Evolutionary conservation across 2,113 vertebrate genomes (phyloP), one percentile per base, ranked within the genome.

Genomic region (Anseranas semipalmata): DNA sequence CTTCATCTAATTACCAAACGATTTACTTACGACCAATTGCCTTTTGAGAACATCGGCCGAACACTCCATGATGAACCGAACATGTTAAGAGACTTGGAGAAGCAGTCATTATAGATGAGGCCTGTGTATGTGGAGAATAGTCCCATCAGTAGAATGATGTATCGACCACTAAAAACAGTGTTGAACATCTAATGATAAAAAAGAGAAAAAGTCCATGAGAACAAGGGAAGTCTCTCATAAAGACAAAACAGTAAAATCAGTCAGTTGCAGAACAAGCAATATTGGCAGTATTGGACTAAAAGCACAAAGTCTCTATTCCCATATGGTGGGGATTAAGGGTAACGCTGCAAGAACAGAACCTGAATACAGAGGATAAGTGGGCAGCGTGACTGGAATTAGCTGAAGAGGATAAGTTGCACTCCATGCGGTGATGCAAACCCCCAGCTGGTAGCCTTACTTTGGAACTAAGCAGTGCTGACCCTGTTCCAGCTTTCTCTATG

Each of bases 21-120:
- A 8, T 81, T 53, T 85, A 99, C 99, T 99, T 97, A 99, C 99
- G 99, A 98, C 99, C 99, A 99, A 94, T 99, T 99, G 91, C 52
- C 98, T 87, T 97, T 95, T 2, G 73, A 59, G 86, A 99, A 99
- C 99, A 99, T 99, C 0, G 99, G 99, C 84, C 98, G 96, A 41
- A 99, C 99, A 0, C 99, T 99, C 99, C 99, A 99, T 1, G 99
- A 98, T 2, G 99, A 99, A 13, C 99, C 99, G 0, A 99, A 99
- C 89, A 99, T 95, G 62, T 99, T 99, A 30, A 99, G 98, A 7
- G 99, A 98, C 95, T 99, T 99, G 92, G 99, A 99, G 98, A 99
- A 99, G 97, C 99, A 99, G 97, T 99, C 99, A 0, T 99, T 99
- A 97, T 99, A 99, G 98, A 99, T 99, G 95, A 99, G 98, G 43